Evolutionary conservation across 2,113 vertebrate species (phyloP), one percentile per base, ranked within the genome.

Genomic region (Cyanoramphus novaezelandiae): DNA sequence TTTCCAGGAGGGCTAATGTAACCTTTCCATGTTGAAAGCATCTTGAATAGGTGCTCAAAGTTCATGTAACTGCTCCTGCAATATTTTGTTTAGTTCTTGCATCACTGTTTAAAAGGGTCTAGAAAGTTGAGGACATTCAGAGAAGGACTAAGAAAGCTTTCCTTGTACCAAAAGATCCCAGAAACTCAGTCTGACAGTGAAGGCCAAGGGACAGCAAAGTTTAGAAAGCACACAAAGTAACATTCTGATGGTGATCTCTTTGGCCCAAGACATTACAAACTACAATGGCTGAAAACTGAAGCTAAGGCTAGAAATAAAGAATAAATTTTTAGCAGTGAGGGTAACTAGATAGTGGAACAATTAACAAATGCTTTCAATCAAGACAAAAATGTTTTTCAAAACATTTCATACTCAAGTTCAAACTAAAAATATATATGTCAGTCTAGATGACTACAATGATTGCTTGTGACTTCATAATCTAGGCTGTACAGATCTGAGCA

Each of bases 341-440:
- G 4, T 84, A 86, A 84, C 86, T 69, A 80, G 33, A 24, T 52
- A 90, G 18, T 60, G 47, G 74, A 85, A 68, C 15, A 85, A 47
- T 37, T 60, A 79, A 49, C 21, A 96, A 93, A 82, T 60, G 27
- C 3, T 95, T 93, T 94, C 63, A 83, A 18, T 77, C n/a, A 63
- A 52, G 80, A 74, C 21, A 31, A 47, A 88, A 88, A 62, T 1
- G 1, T 53, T 90, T 96, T 75, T 68, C 52, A 87, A 94, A 76
- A 69, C 13, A 60, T 64, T 79, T 86, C 35, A 75, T 77, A 59
- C 13, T 77, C 44, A 41, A 57, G 41, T 94, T 90, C 41, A 86
- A 88, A 77, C 59, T 69, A 17, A 88, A 90, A 86, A 74, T 67
- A 77, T 13, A 39, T 92, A 81, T 60, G 71, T 83, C 67, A 67